These are phyloP conservation scores for Drosophila gunungcola DNA, from an alignment of 1,140 invertebrate genomes.

Conservation along the genomic window DNA sequence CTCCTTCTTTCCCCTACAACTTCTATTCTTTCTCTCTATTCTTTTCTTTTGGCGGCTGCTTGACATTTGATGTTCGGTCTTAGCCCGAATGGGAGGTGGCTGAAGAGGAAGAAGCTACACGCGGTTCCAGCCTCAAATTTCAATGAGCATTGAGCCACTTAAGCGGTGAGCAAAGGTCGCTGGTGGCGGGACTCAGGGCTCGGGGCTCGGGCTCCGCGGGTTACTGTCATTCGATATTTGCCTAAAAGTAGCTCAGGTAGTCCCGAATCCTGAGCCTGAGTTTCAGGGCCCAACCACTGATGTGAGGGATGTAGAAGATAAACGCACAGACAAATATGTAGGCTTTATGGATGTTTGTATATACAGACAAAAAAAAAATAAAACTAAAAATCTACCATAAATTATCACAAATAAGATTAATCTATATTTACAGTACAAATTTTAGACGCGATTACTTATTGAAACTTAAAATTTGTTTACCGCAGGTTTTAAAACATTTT, in stretches of 20 bases:
- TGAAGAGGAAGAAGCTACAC: background rate
- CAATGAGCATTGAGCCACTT: slow-evolving; percentile 62
- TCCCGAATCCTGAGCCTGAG: background rate
- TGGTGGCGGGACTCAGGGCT: too few relatives aligned
- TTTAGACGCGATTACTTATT: too few relatives aligned
- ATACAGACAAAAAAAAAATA: background rate
- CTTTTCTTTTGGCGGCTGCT: slow-evolving; percentile 38
- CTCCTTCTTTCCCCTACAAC: slow-evolving; percentile 7
- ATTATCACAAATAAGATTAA: too few relatives aligned
- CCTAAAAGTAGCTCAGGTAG: slow-evolving; percentile 48
- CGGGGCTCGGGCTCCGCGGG: slow-evolving; percentile 1
- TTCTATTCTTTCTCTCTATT: slow-evolving; percentile 21
- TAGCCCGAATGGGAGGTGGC: background rate
- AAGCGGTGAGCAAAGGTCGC: slow-evolving; percentile 29
- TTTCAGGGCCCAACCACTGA: background rate
- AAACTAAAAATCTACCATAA: background rate
- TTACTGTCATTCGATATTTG: slow-evolving; percentile 49
- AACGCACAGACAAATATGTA: slow-evolving; percentile 12
- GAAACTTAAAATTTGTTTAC: too few relatives aligned
- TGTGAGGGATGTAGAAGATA: slow-evolving; percentile 13
- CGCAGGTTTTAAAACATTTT: too few relatives aligned
- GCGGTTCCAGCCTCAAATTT: slow-evolving; percentile 62
- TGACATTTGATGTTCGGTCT: slow-evolving; percentile 62
- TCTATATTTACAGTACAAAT: too few relatives aligned
- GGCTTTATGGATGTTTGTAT: background rate